phyloP scores from a whole-genome alignment of 2,797 vertebrate species.

The Galago senegalensis region DNA sequence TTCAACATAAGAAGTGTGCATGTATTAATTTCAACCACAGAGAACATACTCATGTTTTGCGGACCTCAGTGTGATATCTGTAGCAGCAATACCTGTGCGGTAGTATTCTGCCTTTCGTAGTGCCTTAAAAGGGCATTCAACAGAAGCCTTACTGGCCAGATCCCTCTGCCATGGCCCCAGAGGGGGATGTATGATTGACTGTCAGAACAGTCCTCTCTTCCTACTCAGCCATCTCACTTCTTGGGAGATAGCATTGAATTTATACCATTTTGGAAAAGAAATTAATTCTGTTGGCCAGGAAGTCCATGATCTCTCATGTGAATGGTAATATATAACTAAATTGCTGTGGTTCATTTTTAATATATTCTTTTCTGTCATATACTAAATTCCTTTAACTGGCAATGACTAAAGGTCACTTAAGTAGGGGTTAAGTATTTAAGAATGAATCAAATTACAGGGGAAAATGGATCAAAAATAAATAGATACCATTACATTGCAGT shows the following conservation, averaged over 20 bases:
- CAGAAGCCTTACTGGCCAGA: neutral
- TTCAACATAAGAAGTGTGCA: neutral
- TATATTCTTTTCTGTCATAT: neutral
- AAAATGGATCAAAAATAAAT: constrained; percentile 27
- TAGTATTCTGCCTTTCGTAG: neutral
- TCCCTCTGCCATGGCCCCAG: accelerated
- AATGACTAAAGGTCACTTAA: neutral
- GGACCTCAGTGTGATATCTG: accelerated
- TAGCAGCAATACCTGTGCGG: accelerated
- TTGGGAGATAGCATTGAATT: neutral
- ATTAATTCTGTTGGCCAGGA: neutral
- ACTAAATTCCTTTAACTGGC: neutral
- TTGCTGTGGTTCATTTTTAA: neutral
- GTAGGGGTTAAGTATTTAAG: constrained; percentile 47
- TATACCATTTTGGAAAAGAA: neutral
- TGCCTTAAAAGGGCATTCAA: neutral
- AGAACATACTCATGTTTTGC: too few relatives aligned
- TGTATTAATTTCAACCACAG: neutral
- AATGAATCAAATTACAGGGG: constrained; percentile 24
- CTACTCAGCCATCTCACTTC: neutral
- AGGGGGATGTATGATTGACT: too few relatives aligned
- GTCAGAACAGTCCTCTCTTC: neutral
- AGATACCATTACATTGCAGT: neutral
- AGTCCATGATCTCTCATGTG: neutral
- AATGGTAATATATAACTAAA: neutral